Conservation (phyloP, 1,140 invertebrate genomes). For the Drosophila leontia region DNA sequence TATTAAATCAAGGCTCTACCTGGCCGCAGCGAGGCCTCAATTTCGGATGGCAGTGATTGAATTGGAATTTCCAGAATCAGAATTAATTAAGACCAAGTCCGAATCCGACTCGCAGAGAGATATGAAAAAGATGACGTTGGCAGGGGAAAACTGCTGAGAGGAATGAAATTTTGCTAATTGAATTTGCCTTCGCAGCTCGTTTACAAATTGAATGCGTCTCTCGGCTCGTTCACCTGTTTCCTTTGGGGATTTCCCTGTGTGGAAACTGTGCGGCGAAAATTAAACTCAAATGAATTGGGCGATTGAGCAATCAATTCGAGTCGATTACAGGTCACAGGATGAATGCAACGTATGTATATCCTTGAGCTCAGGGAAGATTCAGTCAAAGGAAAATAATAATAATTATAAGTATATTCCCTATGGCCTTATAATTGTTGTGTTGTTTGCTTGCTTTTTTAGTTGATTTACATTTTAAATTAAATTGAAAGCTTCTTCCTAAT, state of each 20-base stretch:
- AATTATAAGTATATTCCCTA: constrained; percentile 5
- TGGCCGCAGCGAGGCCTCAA: constrained; percentile 30
- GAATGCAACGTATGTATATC: constrained; percentile 10
- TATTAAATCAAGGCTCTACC: constrained; percentile 39
- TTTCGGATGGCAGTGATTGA: constrained; percentile 33
- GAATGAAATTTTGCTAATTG: constrained; percentile 45
- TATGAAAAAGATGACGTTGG: constrained; percentile 29
- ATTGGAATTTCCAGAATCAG: constrained; percentile 37
- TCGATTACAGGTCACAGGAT: constrained; percentile 36
- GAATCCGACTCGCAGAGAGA: background rate
- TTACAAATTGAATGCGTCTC: constrained; percentile 20
- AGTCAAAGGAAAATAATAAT: constrained; percentile 12
- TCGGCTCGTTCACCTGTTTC: background rate
- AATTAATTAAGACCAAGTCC: constrained; percentile 43
- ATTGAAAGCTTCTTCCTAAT: constrained; percentile 15
- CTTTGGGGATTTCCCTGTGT: background rate
- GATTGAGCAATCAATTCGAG: constrained; percentile 46
- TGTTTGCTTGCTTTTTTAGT: constrained; percentile 24
- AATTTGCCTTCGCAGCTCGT: constrained; percentile 21
- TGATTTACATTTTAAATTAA: constrained; percentile 44
- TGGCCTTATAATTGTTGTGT: constrained; percentile 12
- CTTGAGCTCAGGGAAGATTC: constrained; percentile 3
- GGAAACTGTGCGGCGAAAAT: constrained; percentile 39
- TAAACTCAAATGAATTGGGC: constrained; percentile 43
- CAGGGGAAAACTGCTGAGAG: constrained; percentile 38